Conservation (phyloP, 2,113 vertebrate species). For the Mirounga angustirostris region DNA sequence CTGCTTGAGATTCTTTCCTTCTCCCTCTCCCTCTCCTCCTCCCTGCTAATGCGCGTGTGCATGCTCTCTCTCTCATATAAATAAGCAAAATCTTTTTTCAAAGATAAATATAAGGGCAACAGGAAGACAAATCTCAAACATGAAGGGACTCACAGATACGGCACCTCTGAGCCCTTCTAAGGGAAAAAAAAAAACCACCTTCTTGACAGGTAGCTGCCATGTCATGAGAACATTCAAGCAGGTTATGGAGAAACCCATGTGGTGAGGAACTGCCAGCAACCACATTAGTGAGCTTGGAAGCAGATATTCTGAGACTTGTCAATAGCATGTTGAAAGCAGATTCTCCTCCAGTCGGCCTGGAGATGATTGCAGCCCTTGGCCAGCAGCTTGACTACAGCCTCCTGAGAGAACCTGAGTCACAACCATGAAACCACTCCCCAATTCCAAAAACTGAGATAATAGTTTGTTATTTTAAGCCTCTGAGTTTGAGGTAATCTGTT, state of each 20-base stretch:
- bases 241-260: background rate
- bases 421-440: background rate
- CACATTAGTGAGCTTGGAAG: background rate
- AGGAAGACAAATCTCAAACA: background rate
- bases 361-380: background rate
- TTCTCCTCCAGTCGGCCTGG: background rate
- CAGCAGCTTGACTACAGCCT: background rate
- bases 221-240: background rate
- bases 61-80: background rate
- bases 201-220: background rate
- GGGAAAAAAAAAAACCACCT: background rate
- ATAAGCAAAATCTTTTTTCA: background rate
- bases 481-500: background rate
- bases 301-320: background rate
- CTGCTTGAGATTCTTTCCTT: too few relatives aligned
- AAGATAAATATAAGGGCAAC: background rate
- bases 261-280: background rate
- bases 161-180: background rate
- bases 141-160: background rate
- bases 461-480: background rate
- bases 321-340: background rate
- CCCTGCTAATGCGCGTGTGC: fast-evolving
- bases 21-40: too few relatives aligned
- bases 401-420: background rate
- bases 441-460: conserved; percentile 11